Conservation (phyloP, 2,888 invertebrate species). For the Brachyptera risi region DNA sequence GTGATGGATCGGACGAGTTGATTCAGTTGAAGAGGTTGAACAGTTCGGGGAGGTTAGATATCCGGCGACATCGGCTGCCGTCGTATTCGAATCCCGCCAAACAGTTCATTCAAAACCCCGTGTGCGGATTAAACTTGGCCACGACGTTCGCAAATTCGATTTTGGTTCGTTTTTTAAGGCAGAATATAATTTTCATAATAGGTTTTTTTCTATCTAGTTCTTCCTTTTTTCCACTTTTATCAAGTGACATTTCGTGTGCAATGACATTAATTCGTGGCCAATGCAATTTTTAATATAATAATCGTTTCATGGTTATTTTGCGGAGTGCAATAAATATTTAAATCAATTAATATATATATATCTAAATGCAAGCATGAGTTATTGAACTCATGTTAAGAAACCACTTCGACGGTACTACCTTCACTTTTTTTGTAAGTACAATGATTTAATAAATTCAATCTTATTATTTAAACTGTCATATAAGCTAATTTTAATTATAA, state of each 20-base stretch:
- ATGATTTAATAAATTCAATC: too few relatives aligned
- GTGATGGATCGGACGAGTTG: background rate
- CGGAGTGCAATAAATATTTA: too few relatives aligned
- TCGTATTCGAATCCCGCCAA: background rate
- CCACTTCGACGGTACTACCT: too few relatives aligned
- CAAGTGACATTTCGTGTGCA: background rate
- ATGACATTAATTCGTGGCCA: too few relatives aligned
- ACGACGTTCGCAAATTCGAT: background rate
- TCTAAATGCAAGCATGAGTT: too few relatives aligned
- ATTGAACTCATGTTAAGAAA: too few relatives aligned
- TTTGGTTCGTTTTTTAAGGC: background rate
- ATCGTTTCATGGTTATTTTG: too few relatives aligned
- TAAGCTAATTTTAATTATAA: too few relatives aligned
- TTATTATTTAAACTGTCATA: too few relatives aligned
- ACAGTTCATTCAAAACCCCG: background rate
- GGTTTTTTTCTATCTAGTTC: background rate
- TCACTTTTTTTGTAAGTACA: too few relatives aligned
- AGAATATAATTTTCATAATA: background rate
- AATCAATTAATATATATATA: too few relatives aligned
- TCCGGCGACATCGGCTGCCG: background rate
- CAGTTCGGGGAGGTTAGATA: slow-evolving; percentile 3
- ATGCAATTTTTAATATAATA: too few relatives aligned
- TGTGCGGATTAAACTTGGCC: background rate
- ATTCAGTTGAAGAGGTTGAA: background rate
- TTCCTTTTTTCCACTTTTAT: background rate